Evolutionary conservation across 2,888 invertebrate genomes (phyloP), one percentile per base, ranked within the genome.

Genomic region (Leptopilina myrica): DNA sequence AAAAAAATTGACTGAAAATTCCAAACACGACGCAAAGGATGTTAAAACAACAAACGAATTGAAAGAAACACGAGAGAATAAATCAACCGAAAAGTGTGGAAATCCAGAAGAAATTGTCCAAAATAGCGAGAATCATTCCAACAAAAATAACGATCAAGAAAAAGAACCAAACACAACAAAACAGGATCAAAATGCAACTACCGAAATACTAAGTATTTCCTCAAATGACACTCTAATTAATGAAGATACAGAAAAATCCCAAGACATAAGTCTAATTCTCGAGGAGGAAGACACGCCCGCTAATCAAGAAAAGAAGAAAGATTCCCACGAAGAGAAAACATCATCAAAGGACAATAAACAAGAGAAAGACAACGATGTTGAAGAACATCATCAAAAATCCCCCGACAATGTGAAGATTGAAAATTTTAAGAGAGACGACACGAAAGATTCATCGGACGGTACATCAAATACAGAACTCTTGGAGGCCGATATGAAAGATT

Each of bases 171-270:
- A 88, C 78, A 81, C 89, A 33, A 87, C 89, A 43, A 87, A 89
- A 89, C 90, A 76, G 90, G 87, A 88, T 79, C 85, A 87, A 75
- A 86, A 89, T 67, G 79, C 83, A 11, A 84, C 86, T 0, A 80
- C 85, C 7, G 88, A 88, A 81, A 83, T 82, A 2, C 82, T 82
- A 14, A 89, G 87, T 43, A 83, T 85, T 62, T 86, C 87, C 46
- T 88, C 89, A 6, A 88, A 56, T 15, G 56, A 73, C n/a, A 53
- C 33, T n/a, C 84, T 85, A 14, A 87, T 85, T 69, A 80, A 84
- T 4, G 90, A 90, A 40, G 89, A 89, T 59, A 86, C 84, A 2
- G 90, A 89, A 64, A 89, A 89, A 64, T 88, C 89, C 0, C 88
- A 89, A 67, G 89, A 89, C 7, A 89, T 89, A 43, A 87, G 88